Base-by-base conservation (phyloP, 1,140 invertebrate species). In the Hyphantria cunea region DNA sequence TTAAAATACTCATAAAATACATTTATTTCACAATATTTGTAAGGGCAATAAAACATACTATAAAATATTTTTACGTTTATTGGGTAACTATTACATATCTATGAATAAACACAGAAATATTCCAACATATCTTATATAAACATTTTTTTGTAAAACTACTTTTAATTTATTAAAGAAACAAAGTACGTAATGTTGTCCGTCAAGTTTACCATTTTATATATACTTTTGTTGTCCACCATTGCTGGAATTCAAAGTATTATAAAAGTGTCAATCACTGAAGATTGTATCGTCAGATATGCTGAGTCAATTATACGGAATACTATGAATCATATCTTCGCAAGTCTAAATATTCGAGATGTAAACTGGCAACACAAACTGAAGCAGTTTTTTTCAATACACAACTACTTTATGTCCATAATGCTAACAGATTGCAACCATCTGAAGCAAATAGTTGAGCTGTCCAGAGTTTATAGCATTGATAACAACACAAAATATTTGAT, bases 321-420 rank as follows among this genome's bases (percentile, higher is more conserved):
- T 11, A 25, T 49, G 6, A 68, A 72, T 15, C 33, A 25, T 9
- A 47, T 70, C 17, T 70, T 70, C 50, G 37, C 34, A 10, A n/a
- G n/a, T 11, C 13, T 56, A 12, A 45, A 17, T 14, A 41, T 56
- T 10, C 4, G 15, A 13, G 6, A 17, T 9, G 31, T 82, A 3
- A 63, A 63, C 37, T 51, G 68, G n/a, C 68, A 65, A 15, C 45
- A 68, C 14, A 78, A 62, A 25, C 52, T 78, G n/a, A 64, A 68
- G 12, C 62, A 82, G 14, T 83, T 76, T 53, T 62, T 64, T 0
- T 56, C 52, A 44, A 64, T 82, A 53, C 78, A 83, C 62, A 73
- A 81, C 31, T 74, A 76, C 65, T 78, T 86, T 32, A 58, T 66
- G 3, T 65, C 72, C 6, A 42, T 75, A 32, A 79, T 70, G 12